Base-by-base conservation (phyloP, 2,888 invertebrate genomes). In the Pilophorus perplexus region DNA sequence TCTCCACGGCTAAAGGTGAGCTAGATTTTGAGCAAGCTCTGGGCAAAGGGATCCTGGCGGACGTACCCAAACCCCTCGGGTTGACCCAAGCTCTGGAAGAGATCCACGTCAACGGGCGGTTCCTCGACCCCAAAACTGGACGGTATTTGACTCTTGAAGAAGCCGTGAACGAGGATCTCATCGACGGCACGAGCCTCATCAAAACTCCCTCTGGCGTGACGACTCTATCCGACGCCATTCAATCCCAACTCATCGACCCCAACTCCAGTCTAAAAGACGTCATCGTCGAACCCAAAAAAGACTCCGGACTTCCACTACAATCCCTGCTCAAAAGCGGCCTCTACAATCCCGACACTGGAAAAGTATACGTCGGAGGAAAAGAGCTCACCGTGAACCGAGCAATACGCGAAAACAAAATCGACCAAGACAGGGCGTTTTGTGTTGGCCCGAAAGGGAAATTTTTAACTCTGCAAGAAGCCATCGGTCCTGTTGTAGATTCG, bases 21-120 rank as follows among this genome's bases (percentile, higher is more conserved):
- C 79, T 91, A 59, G 88, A 90, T 77, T 90, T 93, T 74, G 84
- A 86, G 52, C 90, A 91, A 80, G 93, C 92, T 1, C 87, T 92
- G 72, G 91, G 93, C 77, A 83, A 86, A 70, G 93, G 92, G 23
- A 80, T 90, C 62, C 79, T 93, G 27, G 83, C 91, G 10, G 93
- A 93, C 78, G 87, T 90, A 0, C 84, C 87, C 64, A 85, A 87
- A 75, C 92, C 93, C 0, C 80, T 93, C 75, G 86, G 89, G 8
- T 80, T 93, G 2, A 86, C 86, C 71, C 92, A 92, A 78, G 89
- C 91, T 0, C 81, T 93, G 40, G 83, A 85, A 48, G 92, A 84
- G 52, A 93, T 95, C 77, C 82, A 92, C 75, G 90, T 93, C 76
- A 91, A 86, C 33, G 90, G 90, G 0, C 83, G 87, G 68, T 85